Conservation (phyloP, 2,888 invertebrate genomes). For the Polydrusus cervinus region DNA sequence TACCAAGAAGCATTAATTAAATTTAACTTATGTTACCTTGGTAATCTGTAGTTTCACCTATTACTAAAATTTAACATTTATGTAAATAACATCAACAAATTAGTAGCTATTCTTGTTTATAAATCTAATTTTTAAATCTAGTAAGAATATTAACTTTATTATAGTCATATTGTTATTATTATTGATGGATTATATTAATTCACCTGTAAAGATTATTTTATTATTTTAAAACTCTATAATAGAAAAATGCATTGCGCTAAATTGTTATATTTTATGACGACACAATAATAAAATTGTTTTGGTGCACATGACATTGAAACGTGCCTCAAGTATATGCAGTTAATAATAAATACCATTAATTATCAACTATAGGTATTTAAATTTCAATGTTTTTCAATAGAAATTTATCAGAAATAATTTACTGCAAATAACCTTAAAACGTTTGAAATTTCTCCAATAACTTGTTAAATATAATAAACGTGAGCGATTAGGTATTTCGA, state of each 20-base stretch:
- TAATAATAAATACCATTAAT: background rate
- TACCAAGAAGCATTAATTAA: no score
- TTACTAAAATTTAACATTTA: no score
- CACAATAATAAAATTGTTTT: background rate
- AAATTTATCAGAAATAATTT: slow-evolving; percentile 3
- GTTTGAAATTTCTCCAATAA: background rate
- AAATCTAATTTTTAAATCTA: no score
- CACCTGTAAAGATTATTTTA: no score
- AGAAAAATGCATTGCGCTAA: background rate
- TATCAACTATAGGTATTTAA: background rate
- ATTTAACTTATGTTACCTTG: no score
- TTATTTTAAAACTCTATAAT: no score
- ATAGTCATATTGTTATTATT: no score
- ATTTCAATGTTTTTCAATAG: background rate
- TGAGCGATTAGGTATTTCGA: background rate
- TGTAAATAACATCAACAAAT: no score
- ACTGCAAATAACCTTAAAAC: slow-evolving; percentile 3
- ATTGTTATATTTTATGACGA: background rate
- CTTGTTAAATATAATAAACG: background rate
- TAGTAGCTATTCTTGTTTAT: no score
- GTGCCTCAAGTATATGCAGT: slow-evolving; percentile 1
- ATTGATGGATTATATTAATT: no score
- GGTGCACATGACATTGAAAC: slow-evolving; percentile 16
- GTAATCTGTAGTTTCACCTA: no score
- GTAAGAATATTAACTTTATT: no score